Evolutionary conservation across 2,113 vertebrate genomes (phyloP), one percentile per base, ranked within the genome.

Genomic region (Xiphorhynchus elegans): DNA sequence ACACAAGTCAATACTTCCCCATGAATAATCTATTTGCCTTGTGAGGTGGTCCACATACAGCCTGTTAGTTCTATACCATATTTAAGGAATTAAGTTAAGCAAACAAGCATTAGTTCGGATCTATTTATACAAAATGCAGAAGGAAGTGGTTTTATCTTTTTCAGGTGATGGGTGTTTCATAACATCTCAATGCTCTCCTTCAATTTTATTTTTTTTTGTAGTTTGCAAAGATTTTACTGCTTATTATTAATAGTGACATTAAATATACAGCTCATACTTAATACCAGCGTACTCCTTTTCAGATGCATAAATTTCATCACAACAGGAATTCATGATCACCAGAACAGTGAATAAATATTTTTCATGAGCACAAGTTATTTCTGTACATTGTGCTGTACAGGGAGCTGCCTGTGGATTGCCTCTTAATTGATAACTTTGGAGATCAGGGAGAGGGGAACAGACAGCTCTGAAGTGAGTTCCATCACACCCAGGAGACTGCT

Each of bases 1-100:
- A 46, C 64, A 89, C 72, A 89, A 92, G 92, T 96, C 94, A 92
- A 84, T 92, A 92, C 33, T 74, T 58, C 10, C 18, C 75, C 49
- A 82, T 88, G 68, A 91, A 97, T 91, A 84, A 95, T 84, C 76
- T 11, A 89, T 79, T 56, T 74, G 26, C 42, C 73, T 58, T 29
- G 15, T 26, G 47, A 88, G 52, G 44, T 42, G 78, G 84, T 50
- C 77, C 67, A 55, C 79, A 56, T 6, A 20, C 13, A 79, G 17
- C 66, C 69, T 82, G 12, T 42, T 29, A 40, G 29, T 19, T 56
- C 44, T 31, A 40, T 17, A 58, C 19, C 31, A 17, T 47, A 53
- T 63, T 52, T 64, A 53, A 83, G 59, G 33, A 70, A 84, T n/a
- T 47, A 84, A 60, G 49, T n/a, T 44, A 29, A 85, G 39, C 46